A percentile compares a stretch with the other conserved stretches of the same genome.
phyloP scores from a whole-genome alignment of 2,888 invertebrate species.

The Ceramica pisi region DNA sequence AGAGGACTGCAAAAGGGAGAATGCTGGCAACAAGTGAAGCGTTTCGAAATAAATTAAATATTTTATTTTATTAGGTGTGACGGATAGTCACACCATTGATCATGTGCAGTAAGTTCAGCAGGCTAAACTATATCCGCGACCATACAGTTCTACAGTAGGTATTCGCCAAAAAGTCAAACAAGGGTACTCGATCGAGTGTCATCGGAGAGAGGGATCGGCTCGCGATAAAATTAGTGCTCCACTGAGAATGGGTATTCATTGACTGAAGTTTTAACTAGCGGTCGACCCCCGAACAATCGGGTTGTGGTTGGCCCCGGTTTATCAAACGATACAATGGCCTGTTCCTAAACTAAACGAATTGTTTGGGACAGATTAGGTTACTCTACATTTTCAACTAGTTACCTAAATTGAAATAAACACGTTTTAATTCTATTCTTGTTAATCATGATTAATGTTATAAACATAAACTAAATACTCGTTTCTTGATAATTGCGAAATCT shows the following conservation, averaged over 20 bases:
- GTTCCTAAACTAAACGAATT: not conserved
- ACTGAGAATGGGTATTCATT: conserved; percentile 2
- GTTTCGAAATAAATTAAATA: too few relatives aligned
- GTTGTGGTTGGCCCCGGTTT: conserved; percentile 19
- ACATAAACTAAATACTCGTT: too few relatives aligned
- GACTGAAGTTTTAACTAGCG: conserved; percentile 45
- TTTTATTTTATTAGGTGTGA: too few relatives aligned
- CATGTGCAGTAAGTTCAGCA: too few relatives aligned
- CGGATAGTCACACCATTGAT: too few relatives aligned
- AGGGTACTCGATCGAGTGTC: conserved; percentile 22
- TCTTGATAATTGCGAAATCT: too few relatives aligned
- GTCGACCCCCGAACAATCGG: not conserved
- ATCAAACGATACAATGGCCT: conserved; percentile 23
- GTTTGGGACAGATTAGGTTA: conserved; percentile 1
- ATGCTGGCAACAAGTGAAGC: too few relatives aligned
- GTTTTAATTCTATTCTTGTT: too few relatives aligned
- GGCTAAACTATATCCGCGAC: not conserved
- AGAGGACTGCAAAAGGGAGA: too few relatives aligned
- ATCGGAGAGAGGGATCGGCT: not conserved
- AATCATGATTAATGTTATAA: too few relatives aligned
- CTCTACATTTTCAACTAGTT: not conserved
- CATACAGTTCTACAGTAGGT: not conserved
- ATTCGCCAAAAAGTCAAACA: conserved; percentile 8
- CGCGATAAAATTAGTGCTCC: conserved; percentile 26
- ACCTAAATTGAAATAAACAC: not conserved